Base-by-base conservation (phyloP, 1,140 invertebrate genomes). In the Centruroides vittatus region DNA sequence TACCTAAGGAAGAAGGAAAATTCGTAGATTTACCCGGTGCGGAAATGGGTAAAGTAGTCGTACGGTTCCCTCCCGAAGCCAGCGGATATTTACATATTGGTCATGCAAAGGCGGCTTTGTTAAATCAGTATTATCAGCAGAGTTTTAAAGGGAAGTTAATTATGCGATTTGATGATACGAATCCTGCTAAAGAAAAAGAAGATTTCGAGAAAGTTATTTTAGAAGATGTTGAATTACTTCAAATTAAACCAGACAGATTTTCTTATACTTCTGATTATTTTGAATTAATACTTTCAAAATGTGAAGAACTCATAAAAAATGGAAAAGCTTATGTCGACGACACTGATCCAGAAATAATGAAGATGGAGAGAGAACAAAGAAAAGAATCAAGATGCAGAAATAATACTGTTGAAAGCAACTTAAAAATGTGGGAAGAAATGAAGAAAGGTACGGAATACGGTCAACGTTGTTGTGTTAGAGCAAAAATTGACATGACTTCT, bases 101-200 rank as follows among this genome's bases (percentile, higher is more conserved):
- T 12, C 97, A 99, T 78, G 97, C 96, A 0, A 99, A 99, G 78
- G 97, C 97, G 55, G 96, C 96, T 41, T 78, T 99, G 2, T 78
- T 99, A 3, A 99, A 99, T 78, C 93, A 98, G 70, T 90, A 98
- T 75, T 99, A 99, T 71, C 89, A 97, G 63, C 80, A 91, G 70
- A 78, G 81, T 12, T 99, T 97, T 73, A 79, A 98, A 71, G 97
- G 97, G 0, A 88, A 89, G 72, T 79, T 99, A 0, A 91, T 99
- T 57, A 94, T 99, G 92, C 80, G 97, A 67, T 99, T 99, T 78
- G 97, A 99, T 79, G 97, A 99, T 72, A 99, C 97, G 7, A 99
- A 99, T 78, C 97, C 97, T 47, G 95, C 93, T 5, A 99, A 99
- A 73, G 97, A 99, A 73, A 93, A 95, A 72, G 86, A 86, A n/a